Conservation (phyloP, 1,140 invertebrate species). For the Eumaeus atala region DNA sequence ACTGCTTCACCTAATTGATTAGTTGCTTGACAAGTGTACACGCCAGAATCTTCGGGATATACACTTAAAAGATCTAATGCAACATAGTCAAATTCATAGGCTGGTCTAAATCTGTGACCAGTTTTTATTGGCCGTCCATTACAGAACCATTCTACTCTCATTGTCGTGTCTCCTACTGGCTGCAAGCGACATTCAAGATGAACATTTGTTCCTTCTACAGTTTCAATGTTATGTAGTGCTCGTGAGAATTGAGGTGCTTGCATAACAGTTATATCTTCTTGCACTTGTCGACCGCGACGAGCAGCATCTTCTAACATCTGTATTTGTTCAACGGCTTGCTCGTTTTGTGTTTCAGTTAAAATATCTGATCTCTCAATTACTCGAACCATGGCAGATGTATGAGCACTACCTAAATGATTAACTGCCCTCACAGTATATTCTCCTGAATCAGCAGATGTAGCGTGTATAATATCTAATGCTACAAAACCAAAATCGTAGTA, state of each 20-base stretch:
- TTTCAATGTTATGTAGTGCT: constrained; percentile 92
- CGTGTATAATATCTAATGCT: constrained; percentile 91
- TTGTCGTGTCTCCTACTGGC: constrained; percentile 94
- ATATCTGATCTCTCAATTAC: constrained; percentile 89
- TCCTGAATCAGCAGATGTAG: constrained; percentile 91
- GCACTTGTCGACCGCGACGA: constrained; percentile 79
- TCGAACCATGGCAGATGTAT: constrained; percentile 91
- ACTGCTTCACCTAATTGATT: constrained; percentile 96
- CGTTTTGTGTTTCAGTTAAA: constrained; percentile 95
- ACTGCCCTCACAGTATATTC: constrained; percentile 93
- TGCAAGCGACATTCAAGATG: constrained; percentile 94
- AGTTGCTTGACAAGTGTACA: constrained; percentile 93
- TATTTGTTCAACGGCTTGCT: constrained; percentile 95
- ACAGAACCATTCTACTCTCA: constrained; percentile 98
- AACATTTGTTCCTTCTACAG: constrained; percentile 92
- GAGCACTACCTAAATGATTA: constrained; percentile 93
- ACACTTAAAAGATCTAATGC: constrained; percentile 95
- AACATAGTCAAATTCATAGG: constrained; percentile 98
- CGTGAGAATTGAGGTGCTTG: constrained; percentile 91
- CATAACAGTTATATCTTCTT: constrained; percentile 86
- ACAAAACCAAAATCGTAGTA: constrained; percentile 97
- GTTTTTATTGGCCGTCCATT: constrained; percentile 92
- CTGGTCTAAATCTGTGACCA: constrained; percentile 95
- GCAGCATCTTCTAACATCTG: constrained; percentile 94
- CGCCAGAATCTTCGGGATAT: constrained; percentile 96